Percentiles rank a stretch among this genome's conserved stretches.
These are phyloP conservation scores for Blennius ocellaris DNA, from an alignment of 2,113 vertebrate species.

Conservation along the genomic window DNA sequence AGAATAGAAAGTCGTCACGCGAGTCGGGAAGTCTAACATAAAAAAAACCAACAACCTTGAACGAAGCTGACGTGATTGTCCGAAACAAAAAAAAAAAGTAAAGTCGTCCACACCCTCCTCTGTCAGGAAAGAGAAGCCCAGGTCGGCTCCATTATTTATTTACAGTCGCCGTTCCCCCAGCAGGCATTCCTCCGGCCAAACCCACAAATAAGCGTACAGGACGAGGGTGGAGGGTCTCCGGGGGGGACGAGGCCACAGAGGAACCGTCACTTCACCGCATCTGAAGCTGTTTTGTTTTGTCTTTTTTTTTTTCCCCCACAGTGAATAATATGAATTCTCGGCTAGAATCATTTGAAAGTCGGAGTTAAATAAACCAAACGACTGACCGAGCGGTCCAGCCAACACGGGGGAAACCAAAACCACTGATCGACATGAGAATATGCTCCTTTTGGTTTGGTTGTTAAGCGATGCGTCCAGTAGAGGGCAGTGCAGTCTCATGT, in stretches of 20 bases:
- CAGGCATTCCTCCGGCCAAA: constrained; percentile 68
- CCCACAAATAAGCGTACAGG: constrained; percentile 72
- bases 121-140: constrained; percentile 81
- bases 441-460: too few relatives aligned
- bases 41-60: constrained; percentile 29
- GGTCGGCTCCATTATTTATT: constrained; percentile 80
- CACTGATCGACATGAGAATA: too few relatives aligned
- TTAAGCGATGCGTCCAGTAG: too few relatives aligned
- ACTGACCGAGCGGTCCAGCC: too few relatives aligned
- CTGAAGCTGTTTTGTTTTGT: constrained; percentile 4
- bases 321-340: constrained; percentile 18
- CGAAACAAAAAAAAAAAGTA: constrained; percentile 49
- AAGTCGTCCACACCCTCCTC: constrained; percentile 65
- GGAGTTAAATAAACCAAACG: constrained; percentile 23
- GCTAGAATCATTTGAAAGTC: neutral
- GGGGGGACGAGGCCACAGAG: constrained; percentile 36
- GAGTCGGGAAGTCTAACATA: constrained; percentile 9
- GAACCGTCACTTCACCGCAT: constrained; percentile 20
- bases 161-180: constrained; percentile 56
- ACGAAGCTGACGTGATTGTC: constrained; percentile 47
- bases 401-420: too few relatives aligned
- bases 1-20: neutral
- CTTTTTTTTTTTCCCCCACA: neutral
- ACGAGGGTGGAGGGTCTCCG: constrained; percentile 63
- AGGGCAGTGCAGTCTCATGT: too few relatives aligned